Evolutionary conservation across 2,113 vertebrate genomes (phyloP).

Genomic region (Eonycteris spelaea): DNA sequence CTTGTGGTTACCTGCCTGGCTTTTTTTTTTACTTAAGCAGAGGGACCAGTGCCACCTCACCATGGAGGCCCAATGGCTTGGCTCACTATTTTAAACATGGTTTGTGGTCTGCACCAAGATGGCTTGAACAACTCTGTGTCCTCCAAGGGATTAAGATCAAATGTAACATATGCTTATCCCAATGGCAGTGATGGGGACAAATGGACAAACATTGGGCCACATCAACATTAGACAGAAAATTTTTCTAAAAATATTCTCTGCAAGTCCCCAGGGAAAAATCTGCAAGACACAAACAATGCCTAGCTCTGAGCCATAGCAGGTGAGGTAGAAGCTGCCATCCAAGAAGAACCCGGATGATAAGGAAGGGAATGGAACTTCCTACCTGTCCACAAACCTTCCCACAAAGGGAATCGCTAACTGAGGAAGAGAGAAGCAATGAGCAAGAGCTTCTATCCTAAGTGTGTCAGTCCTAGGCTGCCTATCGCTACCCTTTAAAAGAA

Average conservation of each 20-base stretch:
- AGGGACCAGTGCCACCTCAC: conserved; percentile 64
- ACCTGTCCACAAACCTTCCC: background rate
- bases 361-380: background rate
- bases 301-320: background rate
- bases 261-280: background rate
- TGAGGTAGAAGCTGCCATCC: background rate
- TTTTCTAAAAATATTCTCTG: conserved; percentile 44
- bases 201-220: conserved; percentile 70
- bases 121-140: conserved; percentile 69
- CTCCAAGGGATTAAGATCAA: conserved; percentile 71
- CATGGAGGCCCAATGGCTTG: conserved; percentile 74
- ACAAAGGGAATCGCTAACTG: background rate
- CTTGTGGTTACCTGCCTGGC: conserved; percentile 79
- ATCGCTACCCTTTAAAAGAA: background rate
- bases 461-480: background rate
- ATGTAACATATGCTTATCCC: conserved; percentile 71
- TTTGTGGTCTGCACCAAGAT: conserved; percentile 78
- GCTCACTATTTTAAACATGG: conserved; percentile 72
- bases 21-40: conserved; percentile 64
- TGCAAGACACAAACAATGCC: background rate
- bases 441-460: background rate
- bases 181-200: conserved; percentile 62
- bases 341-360: conserved; percentile 65
- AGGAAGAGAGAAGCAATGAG: background rate
- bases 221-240: conserved; percentile 5